A percentile compares a stretch with the other conserved stretches of the same genome.
Conservation (phyloP, 92 coral and sea anemone genomes). For the Heteractis magnifica region DNA sequence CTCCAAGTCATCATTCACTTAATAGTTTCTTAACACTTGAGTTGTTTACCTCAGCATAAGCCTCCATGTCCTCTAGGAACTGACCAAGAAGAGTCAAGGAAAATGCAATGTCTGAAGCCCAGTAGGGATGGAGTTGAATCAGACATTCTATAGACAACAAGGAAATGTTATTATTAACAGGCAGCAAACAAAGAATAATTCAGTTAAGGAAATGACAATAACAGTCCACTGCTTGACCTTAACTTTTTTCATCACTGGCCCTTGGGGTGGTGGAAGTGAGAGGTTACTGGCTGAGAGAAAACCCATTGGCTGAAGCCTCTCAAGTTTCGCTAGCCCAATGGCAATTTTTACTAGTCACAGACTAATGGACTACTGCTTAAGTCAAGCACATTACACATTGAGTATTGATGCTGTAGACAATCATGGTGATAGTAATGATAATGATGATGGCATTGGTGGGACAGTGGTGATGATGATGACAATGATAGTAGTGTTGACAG, state of each 20-base stretch:
- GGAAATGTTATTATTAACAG: not conserved
- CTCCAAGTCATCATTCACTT: not conserved
- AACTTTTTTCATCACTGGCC: too few relatives aligned
- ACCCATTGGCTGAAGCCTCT: too few relatives aligned
- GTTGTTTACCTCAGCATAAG: constrained; percentile 87
- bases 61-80: constrained; percentile 98
- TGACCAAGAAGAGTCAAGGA: constrained; percentile 92
- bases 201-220: too few relatives aligned
- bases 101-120: constrained; percentile 97
- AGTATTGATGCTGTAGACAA: not conserved
- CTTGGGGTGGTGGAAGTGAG: too few relatives aligned
- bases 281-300: too few relatives aligned
- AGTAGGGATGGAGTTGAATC: constrained; percentile 93
- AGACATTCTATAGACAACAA: constrained; percentile 69
- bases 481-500: not conserved
- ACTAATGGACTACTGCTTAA: too few relatives aligned
- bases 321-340: too few relatives aligned
- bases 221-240: too few relatives aligned
- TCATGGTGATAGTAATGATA: not conserved
- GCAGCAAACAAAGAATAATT: not conserved
- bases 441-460: not conserved
- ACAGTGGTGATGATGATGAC: not conserved
- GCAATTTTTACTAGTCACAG: too few relatives aligned
- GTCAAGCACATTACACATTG: not conserved
- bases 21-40: not conserved